Base-by-base conservation (phyloP, 2,797 vertebrate genomes). In the Urophycis tenuis region DNA sequence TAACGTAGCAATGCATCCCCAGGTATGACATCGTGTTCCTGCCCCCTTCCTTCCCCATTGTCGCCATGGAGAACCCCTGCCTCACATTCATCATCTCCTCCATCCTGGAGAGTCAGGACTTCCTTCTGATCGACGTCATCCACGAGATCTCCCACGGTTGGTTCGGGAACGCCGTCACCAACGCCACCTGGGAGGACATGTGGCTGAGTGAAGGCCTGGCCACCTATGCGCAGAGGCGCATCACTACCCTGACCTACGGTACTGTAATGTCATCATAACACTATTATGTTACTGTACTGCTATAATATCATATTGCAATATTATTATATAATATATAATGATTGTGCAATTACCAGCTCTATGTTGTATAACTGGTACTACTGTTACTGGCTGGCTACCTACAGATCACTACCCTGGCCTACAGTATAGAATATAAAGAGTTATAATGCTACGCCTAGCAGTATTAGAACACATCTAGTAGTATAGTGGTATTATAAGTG, bases 11-110 rank as follows among this genome's bases (percentile, higher is more conserved):
- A 29, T 49, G 3, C 0, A 0, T 73, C 73, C 72, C 7, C 88
- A 99, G 97, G 91, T 99, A 97, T 10, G 97, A 99, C 92, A 95
- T 99, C 0, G 96, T 99, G 79, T 99, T 99, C 90, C 94, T 99
- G 81, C 97, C 97, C 0, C 97, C 97, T 10, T 96, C 97, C 74
- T 98, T 99, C 84, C 97, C 97, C 84, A 97, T 99, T 14, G 97
- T 99, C 78, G 97, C 97, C 87, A 98, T 99, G 97, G 97, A 99
- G 93, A 99, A 99, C 88, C 97, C 97, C 6, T 98, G 97, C 88
- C 93, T 99, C 87, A 99, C 97, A 75, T 99, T 99, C 91, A 96
- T 99, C 85, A 98, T 97, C 86, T 97, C 96, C 77, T 98, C 96
- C 89, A 98, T 99, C 88, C 87, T 99, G 93, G 97, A 99, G 87